These are phyloP conservation scores for Theristicus caerulescens DNA, from an alignment of 2,113 vertebrate species.

Conservation along the genomic window DNA sequence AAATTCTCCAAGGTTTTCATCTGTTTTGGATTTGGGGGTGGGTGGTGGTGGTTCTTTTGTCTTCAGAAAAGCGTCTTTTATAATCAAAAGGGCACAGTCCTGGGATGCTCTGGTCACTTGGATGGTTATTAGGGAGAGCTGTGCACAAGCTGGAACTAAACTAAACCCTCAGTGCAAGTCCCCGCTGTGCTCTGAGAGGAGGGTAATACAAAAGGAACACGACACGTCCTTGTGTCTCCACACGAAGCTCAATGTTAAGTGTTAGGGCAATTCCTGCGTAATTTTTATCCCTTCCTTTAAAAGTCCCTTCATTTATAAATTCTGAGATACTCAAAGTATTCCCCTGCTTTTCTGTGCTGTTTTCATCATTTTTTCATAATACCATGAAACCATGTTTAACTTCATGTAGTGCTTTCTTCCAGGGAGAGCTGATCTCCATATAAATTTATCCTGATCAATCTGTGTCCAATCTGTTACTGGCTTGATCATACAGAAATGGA, in stretches of 20 bases:
- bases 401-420: background rate
- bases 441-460: slow-evolving; percentile 12
- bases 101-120: background rate
- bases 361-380: background rate
- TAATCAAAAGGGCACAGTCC: background rate
- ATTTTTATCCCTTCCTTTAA: background rate
- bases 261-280: background rate
- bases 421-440: background rate
- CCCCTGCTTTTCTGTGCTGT: background rate
- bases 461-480: slow-evolving; percentile 30
- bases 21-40: background rate
- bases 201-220: background rate
- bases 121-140: background rate
- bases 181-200: background rate
- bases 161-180: background rate
- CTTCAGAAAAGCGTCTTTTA: background rate
- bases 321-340: background rate
- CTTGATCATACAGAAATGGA: slow-evolving; percentile 20
- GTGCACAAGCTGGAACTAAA: background rate
- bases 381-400: background rate
- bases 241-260: background rate
- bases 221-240: background rate
- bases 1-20: background rate
- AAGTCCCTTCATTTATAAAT: background rate
- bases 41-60: background rate